Base-by-base conservation (phyloP, 2,888 invertebrate species). In the Nudaria mundana region DNA sequence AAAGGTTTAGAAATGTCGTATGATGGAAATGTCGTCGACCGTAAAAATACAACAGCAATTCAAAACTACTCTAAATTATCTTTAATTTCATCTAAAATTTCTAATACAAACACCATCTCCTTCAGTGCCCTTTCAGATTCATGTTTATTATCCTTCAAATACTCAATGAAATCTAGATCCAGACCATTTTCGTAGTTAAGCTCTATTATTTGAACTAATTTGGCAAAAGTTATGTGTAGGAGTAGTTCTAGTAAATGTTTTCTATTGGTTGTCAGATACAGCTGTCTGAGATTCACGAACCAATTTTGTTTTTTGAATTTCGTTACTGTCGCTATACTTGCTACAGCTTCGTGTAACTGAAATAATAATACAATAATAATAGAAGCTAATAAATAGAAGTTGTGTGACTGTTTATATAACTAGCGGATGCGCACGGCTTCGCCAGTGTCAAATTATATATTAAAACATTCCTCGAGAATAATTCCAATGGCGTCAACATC, bases 281-380 rank as follows among this genome's bases (percentile, higher is more conserved):
- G 22, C 1, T 69, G 56, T 45, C 76, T 76, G 0, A 85, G 33
- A 13, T 81, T 77, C 4, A 54, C 10, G 6, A 62, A 77, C 83
- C 81, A 84, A 1, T 49, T 55, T 35, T 82, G 84, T 0, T 63
- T 56, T 1, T 54, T 66, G 38, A 64, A 79, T 14, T 53, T 71
- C 0, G 80, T 80, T 11, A 77, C 49, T 5, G 47, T 37, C 0
- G 81, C 65, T 40, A 85, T 71, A 10, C 73, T 54, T 33, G 69
- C 77, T 10, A 86, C 36, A 0, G 81, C 70, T 3, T 63, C 63
- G 42, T 87, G 83, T 0, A 87, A 35, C 87, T 87, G 70, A 30
- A 77, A 79, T 20, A 28, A 15, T 18, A 4, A n/a, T n/a, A n/a
- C n/a, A n/a, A n/a, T n/a, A n/a, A n/a, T n/a, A n/a, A n/a, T n/a